Evolutionary conservation across 2,113 vertebrate species (phyloP).

Genomic region (Bubalus kerabau): DNA sequence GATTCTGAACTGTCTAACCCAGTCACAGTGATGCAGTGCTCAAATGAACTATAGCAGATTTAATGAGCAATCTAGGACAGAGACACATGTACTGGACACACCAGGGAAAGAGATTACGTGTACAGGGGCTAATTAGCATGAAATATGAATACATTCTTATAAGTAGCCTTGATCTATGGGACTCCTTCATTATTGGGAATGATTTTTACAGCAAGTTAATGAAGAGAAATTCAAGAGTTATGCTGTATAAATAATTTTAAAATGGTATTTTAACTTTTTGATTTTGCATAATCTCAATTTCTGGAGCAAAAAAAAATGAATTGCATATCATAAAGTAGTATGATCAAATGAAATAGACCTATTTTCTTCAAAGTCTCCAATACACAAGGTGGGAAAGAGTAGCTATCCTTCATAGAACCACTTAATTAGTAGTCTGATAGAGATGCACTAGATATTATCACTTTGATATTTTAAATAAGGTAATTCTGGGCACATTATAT

Average conservation of each 20-base stretch:
- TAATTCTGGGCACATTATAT: background rate
- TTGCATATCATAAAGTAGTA: constrained; percentile 23
- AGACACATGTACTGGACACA: constrained; percentile 81
- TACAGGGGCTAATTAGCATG: constrained; percentile 83
- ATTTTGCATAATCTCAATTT: constrained; percentile 41
- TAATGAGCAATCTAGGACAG: constrained; percentile 86
- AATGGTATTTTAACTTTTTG: constrained; percentile 60
- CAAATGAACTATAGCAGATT: constrained; percentile 81
- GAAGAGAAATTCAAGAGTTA: constrained; percentile 73
- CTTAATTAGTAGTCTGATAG: background rate
- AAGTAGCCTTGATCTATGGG: constrained; percentile 80
- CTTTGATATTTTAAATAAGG: constrained; percentile 5
- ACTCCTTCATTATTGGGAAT: constrained; percentile 71
- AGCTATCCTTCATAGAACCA: background rate
- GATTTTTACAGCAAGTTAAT: constrained; percentile 71
- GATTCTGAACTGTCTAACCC: constrained; percentile 72
- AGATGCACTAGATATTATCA: background rate
- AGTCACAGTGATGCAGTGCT: constrained; percentile 71
- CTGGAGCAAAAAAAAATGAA: constrained; percentile 16
- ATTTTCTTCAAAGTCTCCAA: constrained; percentile 9
- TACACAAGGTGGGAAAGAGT: background rate
- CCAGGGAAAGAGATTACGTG: constrained; percentile 73
- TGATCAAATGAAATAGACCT: constrained; percentile 31
- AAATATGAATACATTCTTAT: constrained; percentile 82
- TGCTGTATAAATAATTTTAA: constrained; percentile 68